phyloP scores from a whole-genome alignment of 1,140 invertebrate genomes.

The Mycetomoellerius zeteki region DNA sequence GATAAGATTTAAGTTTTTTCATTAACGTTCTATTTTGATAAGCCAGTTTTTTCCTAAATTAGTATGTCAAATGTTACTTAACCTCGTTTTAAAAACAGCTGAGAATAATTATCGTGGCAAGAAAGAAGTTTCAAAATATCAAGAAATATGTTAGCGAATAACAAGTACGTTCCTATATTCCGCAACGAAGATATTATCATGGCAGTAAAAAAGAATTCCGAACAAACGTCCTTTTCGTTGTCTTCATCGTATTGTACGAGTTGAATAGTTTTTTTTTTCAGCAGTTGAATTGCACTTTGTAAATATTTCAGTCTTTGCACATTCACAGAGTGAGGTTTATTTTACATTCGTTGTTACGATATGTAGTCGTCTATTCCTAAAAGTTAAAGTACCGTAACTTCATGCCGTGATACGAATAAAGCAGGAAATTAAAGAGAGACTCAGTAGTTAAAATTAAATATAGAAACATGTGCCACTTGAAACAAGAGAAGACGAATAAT shows the following conservation, averaged over 20 bases:
- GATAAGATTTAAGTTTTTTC: background rate
- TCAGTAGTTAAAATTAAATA: slow-evolving; percentile 43
- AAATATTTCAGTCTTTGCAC: slow-evolving; percentile 46
- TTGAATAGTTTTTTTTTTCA: slow-evolving; percentile 53
- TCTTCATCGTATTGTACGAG: slow-evolving; percentile 30
- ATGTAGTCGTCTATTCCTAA: slow-evolving; percentile 9
- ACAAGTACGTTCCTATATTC: background rate
- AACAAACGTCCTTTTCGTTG: slow-evolving; percentile 36
- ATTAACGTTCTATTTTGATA: background rate
- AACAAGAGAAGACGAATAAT: slow-evolving; percentile 10
- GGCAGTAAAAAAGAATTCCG: slow-evolving; percentile 10
- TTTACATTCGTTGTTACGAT: slow-evolving; percentile 34
- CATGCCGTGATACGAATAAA: slow-evolving; percentile 10
- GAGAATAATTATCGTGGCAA: background rate
- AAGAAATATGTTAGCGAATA: slow-evolving; percentile 18
- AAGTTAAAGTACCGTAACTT: background rate
- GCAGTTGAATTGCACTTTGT: slow-evolving; percentile 37
- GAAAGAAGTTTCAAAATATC: background rate
- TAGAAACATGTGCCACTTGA: background rate
- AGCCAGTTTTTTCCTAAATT: background rate
- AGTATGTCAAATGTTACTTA: background rate
- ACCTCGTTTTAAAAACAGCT: background rate
- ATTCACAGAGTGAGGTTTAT: slow-evolving; percentile 15
- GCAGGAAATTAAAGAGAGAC: slow-evolving; percentile 37
- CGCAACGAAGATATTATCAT: slow-evolving; percentile 17